These are phyloP conservation scores for Aplocera efformata DNA, from an alignment of 2,888 invertebrate species.

Conservation along the genomic window DNA sequence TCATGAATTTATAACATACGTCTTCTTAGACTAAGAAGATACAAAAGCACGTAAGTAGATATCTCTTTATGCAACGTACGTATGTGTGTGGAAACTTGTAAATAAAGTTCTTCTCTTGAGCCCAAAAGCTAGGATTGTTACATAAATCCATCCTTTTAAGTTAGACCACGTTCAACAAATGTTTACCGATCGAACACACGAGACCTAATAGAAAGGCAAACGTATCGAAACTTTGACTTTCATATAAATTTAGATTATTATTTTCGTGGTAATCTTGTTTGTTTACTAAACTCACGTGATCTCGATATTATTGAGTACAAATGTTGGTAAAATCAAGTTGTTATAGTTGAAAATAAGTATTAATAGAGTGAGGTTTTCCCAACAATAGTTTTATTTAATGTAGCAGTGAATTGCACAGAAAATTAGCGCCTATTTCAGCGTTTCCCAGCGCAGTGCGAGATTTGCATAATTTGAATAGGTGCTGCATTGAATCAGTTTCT, in stretches of 20 bases:
- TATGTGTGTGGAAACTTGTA: conserved; percentile 41
- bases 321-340: no score
- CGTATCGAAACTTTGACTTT: conserved; percentile 53
- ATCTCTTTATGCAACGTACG: conserved; percentile 17
- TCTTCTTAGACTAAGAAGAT: conserved; percentile 47
- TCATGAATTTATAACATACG: conserved; percentile 54
- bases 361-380: no score
- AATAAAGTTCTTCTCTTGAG: conserved; percentile 54
- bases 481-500: conserved; percentile 9
- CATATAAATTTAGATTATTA: conserved; percentile 41
- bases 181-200: conserved; percentile 62
- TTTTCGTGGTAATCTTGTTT: conserved; percentile 8
- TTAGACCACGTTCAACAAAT: conserved; percentile 72
- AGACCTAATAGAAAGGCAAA: conserved; percentile 63
- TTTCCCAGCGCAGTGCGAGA: neutral
- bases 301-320: neutral
- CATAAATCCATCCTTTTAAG: conserved; percentile 65
- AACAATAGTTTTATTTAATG: conserved; percentile 5
- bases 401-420: neutral
- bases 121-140: conserved; percentile 52
- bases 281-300: neutral
- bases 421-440: conserved; percentile 1
- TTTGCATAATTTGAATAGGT: conserved; percentile 5
- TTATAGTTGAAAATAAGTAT: no score
- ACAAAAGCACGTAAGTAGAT: conserved; percentile 19